phyloP scores from a whole-genome alignment of 30 jellyfish, hydroid and myxozoan genomes.

The Hydractinia echinata region DNA sequence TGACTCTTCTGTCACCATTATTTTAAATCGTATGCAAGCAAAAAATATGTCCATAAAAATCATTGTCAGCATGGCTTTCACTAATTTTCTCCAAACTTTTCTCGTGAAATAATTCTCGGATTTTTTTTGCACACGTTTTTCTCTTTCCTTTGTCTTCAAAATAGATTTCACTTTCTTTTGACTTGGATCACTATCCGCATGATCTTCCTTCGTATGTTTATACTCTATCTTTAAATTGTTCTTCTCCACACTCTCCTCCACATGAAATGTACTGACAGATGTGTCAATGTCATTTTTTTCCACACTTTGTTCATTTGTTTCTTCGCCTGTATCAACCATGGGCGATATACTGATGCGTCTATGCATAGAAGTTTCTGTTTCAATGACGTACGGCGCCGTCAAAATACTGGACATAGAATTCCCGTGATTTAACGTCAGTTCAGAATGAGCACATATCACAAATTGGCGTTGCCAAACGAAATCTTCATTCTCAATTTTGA shows the following conservation, averaged over 20 bases:
- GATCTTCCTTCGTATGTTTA: background rate
- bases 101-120: background rate
- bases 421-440: background rate
- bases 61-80: slow-evolving; percentile 23
- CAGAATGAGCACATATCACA: slow-evolving; percentile 17
- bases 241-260: background rate
- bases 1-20: slow-evolving; percentile 28
- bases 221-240: too few species aligned
- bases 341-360: slow-evolving; percentile 4
- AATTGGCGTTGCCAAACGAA: slow-evolving; percentile 1
- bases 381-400: background rate
- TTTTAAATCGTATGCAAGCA: slow-evolving; percentile 31
- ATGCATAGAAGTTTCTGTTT: slow-evolving; percentile 17
- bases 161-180: too few species aligned
- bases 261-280: background rate
- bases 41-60: slow-evolving; percentile 34
- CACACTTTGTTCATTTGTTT: background rate
- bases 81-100: background rate
- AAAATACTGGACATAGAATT: background rate
- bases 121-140: background rate
- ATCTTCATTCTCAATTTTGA: slow-evolving; percentile 32
- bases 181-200: background rate
- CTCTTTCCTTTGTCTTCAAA: too few species aligned
- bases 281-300: background rate
- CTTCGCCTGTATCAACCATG: background rate